Conservation (phyloP, 2,113 vertebrate genomes). For the Ageneiosus marmoratus region DNA sequence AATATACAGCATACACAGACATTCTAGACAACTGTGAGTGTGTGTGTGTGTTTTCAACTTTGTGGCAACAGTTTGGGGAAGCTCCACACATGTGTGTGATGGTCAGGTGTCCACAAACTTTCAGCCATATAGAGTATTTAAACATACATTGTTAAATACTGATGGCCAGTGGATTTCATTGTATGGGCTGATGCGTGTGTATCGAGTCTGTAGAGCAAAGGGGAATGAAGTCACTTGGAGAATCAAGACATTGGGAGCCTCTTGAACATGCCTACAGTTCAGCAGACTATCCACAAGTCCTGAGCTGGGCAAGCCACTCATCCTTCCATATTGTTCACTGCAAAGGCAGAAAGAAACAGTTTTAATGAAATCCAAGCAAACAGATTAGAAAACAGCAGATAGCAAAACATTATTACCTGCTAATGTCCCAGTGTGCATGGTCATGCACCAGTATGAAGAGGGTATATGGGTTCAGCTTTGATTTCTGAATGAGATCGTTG, state of each 20-base stretch:
- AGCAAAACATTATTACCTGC: conserved; percentile 73
- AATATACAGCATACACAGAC: not conserved
- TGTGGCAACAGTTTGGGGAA: not conserved
- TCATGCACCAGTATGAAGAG: conserved; percentile 95
- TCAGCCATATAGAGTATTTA: not conserved
- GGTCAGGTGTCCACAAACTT: not conserved
- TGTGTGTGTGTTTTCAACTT: not conserved
- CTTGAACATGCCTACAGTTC: conserved; percentile 90
- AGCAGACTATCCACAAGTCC: conserved; percentile 89
- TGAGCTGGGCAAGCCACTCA: conserved; percentile 68
- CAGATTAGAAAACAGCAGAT: not conserved
- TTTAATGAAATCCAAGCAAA: conserved; percentile 20
- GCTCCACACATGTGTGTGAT: not conserved
- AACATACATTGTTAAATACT: conserved; percentile 74
- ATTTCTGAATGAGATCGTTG: conserved; percentile 84
- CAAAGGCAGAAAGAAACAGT: conserved; percentile 25
- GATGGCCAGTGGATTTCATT: conserved; percentile 79
- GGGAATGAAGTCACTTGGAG: conserved; percentile 97
- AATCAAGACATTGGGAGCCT: conserved; percentile 89
- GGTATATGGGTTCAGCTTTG: conserved; percentile 87
- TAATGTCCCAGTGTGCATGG: conserved; percentile 93
- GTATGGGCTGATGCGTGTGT: conserved; percentile 77
- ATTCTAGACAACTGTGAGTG: not conserved
- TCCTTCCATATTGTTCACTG: conserved; percentile 63
- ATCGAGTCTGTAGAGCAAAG: conserved; percentile 92